phyloP scores from a whole-genome alignment of 2,797 vertebrate species.

The Lithobates sylvaticus region DNA sequence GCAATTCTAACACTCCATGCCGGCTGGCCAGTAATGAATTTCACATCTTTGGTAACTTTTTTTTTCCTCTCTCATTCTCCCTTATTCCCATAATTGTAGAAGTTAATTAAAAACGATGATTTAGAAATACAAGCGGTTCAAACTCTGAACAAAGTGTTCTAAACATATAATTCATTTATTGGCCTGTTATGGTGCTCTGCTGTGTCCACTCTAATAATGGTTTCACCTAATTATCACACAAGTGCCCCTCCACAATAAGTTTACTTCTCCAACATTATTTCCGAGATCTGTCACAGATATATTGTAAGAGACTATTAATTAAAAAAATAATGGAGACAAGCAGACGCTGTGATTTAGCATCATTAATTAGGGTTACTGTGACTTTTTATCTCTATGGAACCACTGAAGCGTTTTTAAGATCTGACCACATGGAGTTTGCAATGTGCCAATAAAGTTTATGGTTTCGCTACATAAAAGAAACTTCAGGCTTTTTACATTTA shows the following conservation, averaged over 20 bases:
- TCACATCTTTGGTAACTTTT: background rate
- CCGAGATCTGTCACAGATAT: background rate
- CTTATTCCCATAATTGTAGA: background rate
- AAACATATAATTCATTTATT: background rate
- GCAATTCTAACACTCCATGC: background rate
- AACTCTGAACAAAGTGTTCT: background rate
- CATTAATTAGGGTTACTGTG: background rate
- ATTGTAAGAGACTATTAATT: background rate
- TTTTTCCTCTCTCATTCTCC: background rate
- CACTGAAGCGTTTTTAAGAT: too few relatives aligned
- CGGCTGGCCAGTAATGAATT: too few relatives aligned
- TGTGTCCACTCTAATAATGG: slow-evolving; percentile 1
- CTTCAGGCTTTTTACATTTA: too few relatives aligned
- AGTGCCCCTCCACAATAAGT: slow-evolving; percentile 6
- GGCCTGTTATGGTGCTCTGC: background rate
- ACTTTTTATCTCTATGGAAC: background rate
- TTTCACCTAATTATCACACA: slow-evolving; percentile 3
- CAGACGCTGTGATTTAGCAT: background rate
- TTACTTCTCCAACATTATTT: background rate
- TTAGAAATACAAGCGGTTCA: background rate
- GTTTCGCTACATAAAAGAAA: background rate
- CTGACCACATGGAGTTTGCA: background rate
- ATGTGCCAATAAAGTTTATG: background rate
- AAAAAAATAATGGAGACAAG: background rate
- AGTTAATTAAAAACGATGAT: slow-evolving; percentile 4